Conservation (phyloP, 92 coral and sea anemone species). For the Virgularia gustaviana region DNA sequence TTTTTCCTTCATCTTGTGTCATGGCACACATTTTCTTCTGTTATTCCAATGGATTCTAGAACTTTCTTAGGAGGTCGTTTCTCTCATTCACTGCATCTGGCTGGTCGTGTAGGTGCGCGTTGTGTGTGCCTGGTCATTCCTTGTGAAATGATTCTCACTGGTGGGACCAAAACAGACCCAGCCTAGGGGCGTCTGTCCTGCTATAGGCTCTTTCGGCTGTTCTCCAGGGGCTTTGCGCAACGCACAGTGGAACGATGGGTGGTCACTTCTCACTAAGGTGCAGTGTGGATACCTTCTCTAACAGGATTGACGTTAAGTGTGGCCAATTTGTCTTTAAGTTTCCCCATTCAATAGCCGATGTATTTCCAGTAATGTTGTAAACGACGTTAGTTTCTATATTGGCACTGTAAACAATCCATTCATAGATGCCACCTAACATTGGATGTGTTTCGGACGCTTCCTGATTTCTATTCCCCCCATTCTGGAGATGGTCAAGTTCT, state of each 20-base stretch:
- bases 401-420: slow-evolving; percentile 30
- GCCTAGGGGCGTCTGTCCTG: slow-evolving; percentile 43
- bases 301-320: slow-evolving; percentile 45
- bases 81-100: slow-evolving; percentile 10
- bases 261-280: slow-evolving; percentile 56
- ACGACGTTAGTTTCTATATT: slow-evolving; percentile 46
- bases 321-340: slow-evolving; percentile 50
- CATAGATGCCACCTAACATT: slow-evolving; percentile 26
- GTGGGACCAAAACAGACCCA: slow-evolving; percentile 65
- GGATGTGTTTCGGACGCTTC: slow-evolving; percentile 36
- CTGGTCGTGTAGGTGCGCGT: slow-evolving; percentile 45
- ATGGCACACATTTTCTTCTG: slow-evolving; percentile 8
- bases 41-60: slow-evolving; percentile 41
- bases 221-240: slow-evolving; percentile 42
- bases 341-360: slow-evolving; percentile 47
- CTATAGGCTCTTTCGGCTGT: slow-evolving; percentile 45
- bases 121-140: slow-evolving; percentile 41
- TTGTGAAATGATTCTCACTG: slow-evolving; percentile 21
- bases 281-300: slow-evolving; percentile 42
- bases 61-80: slow-evolving; percentile 32
- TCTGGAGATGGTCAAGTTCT: slow-evolving; percentile 47
- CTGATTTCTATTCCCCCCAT: slow-evolving; percentile 37
- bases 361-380: slow-evolving; percentile 51
- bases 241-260: slow-evolving; percentile 52
- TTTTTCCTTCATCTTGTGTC: slow-evolving; percentile 17